Evolutionary conservation across 2,113 vertebrate genomes (phyloP).

Genomic region (Struthio camelus): DNA sequence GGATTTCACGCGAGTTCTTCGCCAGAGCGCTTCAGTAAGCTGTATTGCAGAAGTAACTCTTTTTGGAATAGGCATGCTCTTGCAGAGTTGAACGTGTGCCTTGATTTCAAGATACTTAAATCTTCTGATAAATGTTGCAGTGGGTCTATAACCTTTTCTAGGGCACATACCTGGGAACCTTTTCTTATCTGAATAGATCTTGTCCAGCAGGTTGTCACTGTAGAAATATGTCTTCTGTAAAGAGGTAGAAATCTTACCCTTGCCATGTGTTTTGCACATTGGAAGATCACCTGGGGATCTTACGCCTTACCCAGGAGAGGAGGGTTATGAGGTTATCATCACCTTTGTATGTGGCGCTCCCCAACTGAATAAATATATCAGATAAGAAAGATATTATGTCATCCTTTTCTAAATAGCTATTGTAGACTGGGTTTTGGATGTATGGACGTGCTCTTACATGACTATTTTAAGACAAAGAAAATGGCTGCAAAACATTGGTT

Average conservation of each 20-base stretch:
- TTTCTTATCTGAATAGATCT: slow-evolving; percentile 1
- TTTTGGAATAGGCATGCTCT: not conserved
- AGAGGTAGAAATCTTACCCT: not conserved
- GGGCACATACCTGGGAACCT: fast-evolving
- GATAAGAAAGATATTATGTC: not conserved
- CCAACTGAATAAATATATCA: not conserved
- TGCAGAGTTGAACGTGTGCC: not conserved
- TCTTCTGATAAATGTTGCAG: not conserved
- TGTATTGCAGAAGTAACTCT: not conserved
- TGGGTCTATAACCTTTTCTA: not conserved
- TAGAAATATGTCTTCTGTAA: not conserved
- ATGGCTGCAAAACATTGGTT: not conserved
- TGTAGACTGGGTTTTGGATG: not conserved
- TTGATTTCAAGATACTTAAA: not conserved
- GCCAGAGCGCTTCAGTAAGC: no score
- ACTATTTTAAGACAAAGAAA: not conserved
- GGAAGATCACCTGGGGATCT: not conserved
- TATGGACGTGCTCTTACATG: not conserved
- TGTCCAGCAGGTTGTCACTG: not conserved
- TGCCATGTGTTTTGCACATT: not conserved
- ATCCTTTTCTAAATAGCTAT: not conserved
- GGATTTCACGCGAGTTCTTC: not conserved
- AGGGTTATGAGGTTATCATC: not conserved
- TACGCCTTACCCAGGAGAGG: not conserved
- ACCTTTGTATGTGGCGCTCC: not conserved